phyloP scores from a whole-genome alignment of 2,113 vertebrate genomes.

The Menura novaehollandiae region DNA sequence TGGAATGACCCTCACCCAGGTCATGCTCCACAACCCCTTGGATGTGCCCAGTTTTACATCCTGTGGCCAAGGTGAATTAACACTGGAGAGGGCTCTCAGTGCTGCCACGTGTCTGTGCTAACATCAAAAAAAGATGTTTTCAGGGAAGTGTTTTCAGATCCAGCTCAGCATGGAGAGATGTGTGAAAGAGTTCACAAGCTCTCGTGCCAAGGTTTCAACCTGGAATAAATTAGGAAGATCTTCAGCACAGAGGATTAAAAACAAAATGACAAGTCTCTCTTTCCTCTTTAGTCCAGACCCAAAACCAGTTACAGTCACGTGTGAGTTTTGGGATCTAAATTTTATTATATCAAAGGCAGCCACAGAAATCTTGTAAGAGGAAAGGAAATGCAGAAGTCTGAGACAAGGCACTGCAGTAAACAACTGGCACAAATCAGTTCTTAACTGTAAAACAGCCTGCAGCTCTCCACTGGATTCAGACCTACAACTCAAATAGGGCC shows the following conservation, averaged over 20 bases:
- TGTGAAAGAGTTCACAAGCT: constrained; percentile 30
- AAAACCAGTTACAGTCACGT: neutral
- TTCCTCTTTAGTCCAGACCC: neutral
- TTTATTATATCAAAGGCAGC: neutral
- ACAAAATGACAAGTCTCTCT: neutral
- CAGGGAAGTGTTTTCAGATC: neutral
- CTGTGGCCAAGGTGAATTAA: neutral
- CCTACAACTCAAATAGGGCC: neutral
- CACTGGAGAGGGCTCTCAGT: neutral
- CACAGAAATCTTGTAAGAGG: neutral
- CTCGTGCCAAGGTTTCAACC: neutral
- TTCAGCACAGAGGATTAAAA: neutral
- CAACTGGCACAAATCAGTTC: constrained; percentile 24
- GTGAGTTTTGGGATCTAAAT: neutral
- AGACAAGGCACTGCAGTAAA: constrained; percentile 3
- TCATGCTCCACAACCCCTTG: neutral
- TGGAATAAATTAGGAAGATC: constrained; percentile 46
- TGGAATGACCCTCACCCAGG: neutral
- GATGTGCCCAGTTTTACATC: neutral
- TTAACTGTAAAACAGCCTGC: neutral
- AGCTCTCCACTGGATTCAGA: neutral
- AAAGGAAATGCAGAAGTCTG: neutral
- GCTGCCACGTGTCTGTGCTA: neutral
- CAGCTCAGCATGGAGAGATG: neutral
- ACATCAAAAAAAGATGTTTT: neutral